phyloP scores from a whole-genome alignment of 1,140 invertebrate species.

The Drosophila baimaii region DNA sequence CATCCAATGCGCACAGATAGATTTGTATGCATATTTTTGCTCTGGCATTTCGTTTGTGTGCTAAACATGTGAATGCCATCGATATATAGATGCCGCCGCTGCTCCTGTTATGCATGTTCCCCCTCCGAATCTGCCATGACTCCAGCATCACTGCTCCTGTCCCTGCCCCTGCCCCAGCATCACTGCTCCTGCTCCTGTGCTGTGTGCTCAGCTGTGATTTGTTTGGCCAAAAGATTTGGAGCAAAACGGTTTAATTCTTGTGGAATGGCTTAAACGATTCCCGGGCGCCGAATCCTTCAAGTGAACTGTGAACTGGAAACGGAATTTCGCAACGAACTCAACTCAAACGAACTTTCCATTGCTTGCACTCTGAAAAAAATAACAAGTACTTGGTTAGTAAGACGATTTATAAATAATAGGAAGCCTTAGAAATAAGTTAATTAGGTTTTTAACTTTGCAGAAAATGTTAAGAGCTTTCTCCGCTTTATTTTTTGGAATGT shows the following conservation, averaged over 20 bases:
- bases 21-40: conserved; percentile 81
- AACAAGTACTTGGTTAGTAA: too few relatives aligned
- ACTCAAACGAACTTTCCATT: neutral
- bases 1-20: conserved; percentile 71
- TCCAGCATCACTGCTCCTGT: neutral
- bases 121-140: neutral
- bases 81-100: conserved; percentile 73
- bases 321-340: conserved; percentile 16
- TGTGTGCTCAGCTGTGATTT: conserved; percentile 70
- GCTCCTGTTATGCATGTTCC: conserved; percentile 61
- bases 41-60: conserved; percentile 80
- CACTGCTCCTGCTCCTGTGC: neutral
- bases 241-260: conserved; percentile 54
- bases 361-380: neutral
- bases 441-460: too few relatives aligned
- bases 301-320: conserved; percentile 21
- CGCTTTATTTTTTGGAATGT: too few relatives aligned
- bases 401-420: too few relatives aligned
- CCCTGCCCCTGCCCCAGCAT: neutral
- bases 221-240: conserved; percentile 57
- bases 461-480: too few relatives aligned
- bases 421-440: neutral
- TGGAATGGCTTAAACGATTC: conserved; percentile 50
- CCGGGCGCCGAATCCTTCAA: conserved; percentile 5
- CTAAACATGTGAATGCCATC: conserved; percentile 79